Base-by-base conservation (phyloP, 2,113 vertebrate genomes). In the Urocynchramus pylzowi region DNA sequence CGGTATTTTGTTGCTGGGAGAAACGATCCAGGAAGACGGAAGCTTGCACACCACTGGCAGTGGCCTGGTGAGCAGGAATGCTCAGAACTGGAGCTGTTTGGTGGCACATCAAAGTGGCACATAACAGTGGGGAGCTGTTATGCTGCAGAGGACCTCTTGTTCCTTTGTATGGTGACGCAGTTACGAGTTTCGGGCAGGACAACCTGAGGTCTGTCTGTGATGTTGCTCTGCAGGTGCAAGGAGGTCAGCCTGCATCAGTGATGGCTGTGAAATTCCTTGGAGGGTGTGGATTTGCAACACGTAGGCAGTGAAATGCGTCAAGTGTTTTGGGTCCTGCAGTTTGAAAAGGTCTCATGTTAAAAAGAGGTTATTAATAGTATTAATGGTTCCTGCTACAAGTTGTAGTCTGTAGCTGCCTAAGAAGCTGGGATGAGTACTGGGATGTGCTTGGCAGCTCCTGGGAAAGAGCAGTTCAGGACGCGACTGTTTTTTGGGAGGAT, bases 271-370 rank as follows among this genome's bases (percentile, higher is more conserved):
- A 94, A 90, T 67, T 90, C 85, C 67, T 52, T 30, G 31, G 60
- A 86, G 71, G 41, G 37, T n/a, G 37, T 21, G 23, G 56, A 80
- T 75, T 81, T 80, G 76, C 64, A 75, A 68, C 28, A 74, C 0
- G 1, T 60, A 78, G 60, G 39, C 60, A 88, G 71, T 27, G 74
- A 92, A 95, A 92, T 56, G 42, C 0, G 6, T 77, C 79, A 94
- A 86, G 44, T 16, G 52, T 90, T 94, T 81, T 56, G 64, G 41
- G 60, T 52, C 19, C 56, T 35, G 52, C 24, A 59, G 31, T 84
- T 81, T 95, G 52, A 89, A 95, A 92, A 91, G 68, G 63, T 75
- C 71, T 93, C 39, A 22, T 30, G 76, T 88, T 67, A 71, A 33
- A 90, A 73, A 45, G n/a, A 6, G 28, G 11, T 67, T 90, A 92